Evolutionary conservation across 2,113 vertebrate genomes (phyloP), one percentile per base, ranked within the genome.

Genomic region (Periophthalmodon schlosseri): DNA sequence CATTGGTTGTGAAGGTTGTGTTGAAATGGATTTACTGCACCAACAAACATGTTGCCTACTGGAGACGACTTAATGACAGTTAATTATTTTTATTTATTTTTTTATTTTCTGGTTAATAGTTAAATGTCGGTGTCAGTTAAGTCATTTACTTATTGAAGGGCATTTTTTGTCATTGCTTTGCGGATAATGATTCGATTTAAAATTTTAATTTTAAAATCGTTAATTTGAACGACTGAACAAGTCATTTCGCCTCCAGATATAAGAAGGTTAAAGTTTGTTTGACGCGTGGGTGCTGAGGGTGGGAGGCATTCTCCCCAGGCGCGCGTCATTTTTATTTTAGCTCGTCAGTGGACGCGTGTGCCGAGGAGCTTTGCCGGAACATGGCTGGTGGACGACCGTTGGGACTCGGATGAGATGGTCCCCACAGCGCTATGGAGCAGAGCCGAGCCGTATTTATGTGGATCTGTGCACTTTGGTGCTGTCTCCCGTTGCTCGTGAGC

Each of bases 401-500:
- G 36, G 20, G 12, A n/a, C 12, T 56, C 34, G 14, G 28, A 16
- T 2, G 81, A 79, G 47, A 87, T 85, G 86, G 56, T 85, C 49
- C 36, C 57, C 13, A n/a, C 72, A 13, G 71, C 75, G 50, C 68
- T 18, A 86, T 86, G 86, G 79, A 76, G 46, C 57, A 65, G 81
- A 78, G 60, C 56, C 69, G 54, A 67, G 54, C 18, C 16, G 66
- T 70, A 34, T 13, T 58, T 57, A 67, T 34, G 60, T 63, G 77
- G 70, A 69, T 50, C 13, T 49, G 23, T 34, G 36, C 54, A 44
- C 75, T 58, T 47, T 83, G 75, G 50, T 75, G 69, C 57, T 83
- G 75, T 47, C n/a, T 85, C 21, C 1, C 78, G 0, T 63, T 86
- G 33, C 20, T 44, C 11, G 72, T 84, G 78, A 71, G 9, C 15